phyloP scores from a whole-genome alignment of 2,797 vertebrate species.

The Myripristis murdjan region DNA sequence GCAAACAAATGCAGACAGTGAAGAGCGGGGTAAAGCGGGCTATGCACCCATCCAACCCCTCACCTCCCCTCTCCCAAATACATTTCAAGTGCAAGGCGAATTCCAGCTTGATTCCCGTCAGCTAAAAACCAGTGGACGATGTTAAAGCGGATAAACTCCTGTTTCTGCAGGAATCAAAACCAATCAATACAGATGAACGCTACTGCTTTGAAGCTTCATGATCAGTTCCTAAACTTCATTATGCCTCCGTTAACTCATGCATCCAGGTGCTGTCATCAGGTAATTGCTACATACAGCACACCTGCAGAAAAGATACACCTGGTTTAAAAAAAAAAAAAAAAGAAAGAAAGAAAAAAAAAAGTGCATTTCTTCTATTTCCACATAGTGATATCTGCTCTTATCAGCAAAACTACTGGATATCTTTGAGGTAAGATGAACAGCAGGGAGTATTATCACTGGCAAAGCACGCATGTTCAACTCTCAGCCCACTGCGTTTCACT shows the following conservation, averaged over 20 bases:
- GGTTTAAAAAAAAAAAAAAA: not conserved
- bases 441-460: not conserved
- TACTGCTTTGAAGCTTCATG: not conserved
- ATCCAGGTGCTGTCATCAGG: constrained; percentile 22
- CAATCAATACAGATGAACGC: not conserved
- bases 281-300: constrained; percentile 1
- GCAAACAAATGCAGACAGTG: constrained; percentile 2
- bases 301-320: constrained; percentile 22
- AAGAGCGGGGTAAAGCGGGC: not conserved
- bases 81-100: constrained; percentile 17
- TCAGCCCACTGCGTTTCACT: not conserved
- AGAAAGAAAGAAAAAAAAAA: no score
- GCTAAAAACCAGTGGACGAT: no score
- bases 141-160: not conserved
- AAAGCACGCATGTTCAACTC: not conserved
- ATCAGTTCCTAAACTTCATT: not conserved
- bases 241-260: no score
- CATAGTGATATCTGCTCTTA: no score
- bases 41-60: not conserved
- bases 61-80: not conserved
- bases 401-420: not conserved
- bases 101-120: not conserved
- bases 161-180: no score
- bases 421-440: no score
- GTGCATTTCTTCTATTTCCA: not conserved